Evolutionary conservation across 1,140 invertebrate genomes (phyloP).

Genomic region (Halictus rubicundus): DNA sequence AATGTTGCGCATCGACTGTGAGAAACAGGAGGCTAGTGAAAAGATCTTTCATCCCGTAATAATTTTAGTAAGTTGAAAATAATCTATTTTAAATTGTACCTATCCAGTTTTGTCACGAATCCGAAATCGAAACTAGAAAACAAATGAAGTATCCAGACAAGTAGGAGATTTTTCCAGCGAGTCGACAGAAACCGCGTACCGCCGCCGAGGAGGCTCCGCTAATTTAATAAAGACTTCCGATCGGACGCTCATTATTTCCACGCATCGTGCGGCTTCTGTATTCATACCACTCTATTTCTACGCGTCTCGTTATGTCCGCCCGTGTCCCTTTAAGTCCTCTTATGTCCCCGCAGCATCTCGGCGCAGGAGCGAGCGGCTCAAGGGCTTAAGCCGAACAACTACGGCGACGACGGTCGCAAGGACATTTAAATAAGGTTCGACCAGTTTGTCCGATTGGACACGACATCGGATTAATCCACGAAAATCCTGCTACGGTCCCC

Average conservation of each 20-base stretch:
- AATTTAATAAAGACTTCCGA: neutral
- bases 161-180: too few species aligned
- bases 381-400: neutral
- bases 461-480: constrained; percentile 13
- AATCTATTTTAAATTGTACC: too few species aligned
- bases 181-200: neutral
- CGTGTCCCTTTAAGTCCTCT: constrained; percentile 40
- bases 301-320: constrained; percentile 41
- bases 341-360: constrained; percentile 21
- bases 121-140: too few species aligned
- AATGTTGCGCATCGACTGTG: too few species aligned
- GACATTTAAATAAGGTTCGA: constrained; percentile 45
- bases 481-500: neutral
- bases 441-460: constrained; percentile 26
- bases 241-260: neutral
- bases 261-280: constrained; percentile 22
- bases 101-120: too few species aligned
- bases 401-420: constrained; percentile 5
- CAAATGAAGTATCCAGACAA: too few species aligned
- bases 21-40: too few species aligned
- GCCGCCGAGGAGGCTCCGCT: neutral
- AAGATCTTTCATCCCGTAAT: too few species aligned
- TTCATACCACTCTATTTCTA: constrained; percentile 49
- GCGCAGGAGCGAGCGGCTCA: neutral
- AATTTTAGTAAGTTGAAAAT: too few species aligned